phyloP scores from a whole-genome alignment of 1,140 invertebrate species.

The Bradynema listronoti region DNA sequence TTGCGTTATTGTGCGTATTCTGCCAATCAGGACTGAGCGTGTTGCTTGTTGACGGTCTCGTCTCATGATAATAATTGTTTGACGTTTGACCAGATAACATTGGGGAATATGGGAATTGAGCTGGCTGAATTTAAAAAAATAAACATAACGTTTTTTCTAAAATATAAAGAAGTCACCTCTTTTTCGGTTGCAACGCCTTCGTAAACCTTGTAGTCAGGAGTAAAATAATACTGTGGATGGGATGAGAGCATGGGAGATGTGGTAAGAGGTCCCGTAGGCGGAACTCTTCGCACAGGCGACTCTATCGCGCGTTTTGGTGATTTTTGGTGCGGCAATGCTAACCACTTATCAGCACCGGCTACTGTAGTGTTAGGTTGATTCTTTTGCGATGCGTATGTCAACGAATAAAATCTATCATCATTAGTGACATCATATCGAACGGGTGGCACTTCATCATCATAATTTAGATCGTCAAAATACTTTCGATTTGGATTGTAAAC shows the following conservation, averaged over 20 bases:
- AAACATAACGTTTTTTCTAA: neutral
- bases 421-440: too few relatives aligned
- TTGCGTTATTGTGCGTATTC: too few relatives aligned
- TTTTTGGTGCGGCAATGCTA: neutral
- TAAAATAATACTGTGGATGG: slow-evolving; percentile 7
- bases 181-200: neutral
- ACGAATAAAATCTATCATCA: too few relatives aligned
- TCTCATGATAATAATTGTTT: neutral
- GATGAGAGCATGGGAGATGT: neutral
- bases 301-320: neutral
- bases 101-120: neutral
- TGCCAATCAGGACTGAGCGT: too few relatives aligned
- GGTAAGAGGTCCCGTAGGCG: neutral
- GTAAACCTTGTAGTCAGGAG: neutral
- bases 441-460: too few relatives aligned
- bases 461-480: too few relatives aligned
- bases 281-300: neutral
- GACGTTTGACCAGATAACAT: neutral
- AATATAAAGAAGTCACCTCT: neutral
- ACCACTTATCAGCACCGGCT: too few relatives aligned
- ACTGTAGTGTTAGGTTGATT: too few relatives aligned
- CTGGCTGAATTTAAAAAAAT: neutral
- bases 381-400: too few relatives aligned
- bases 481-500: too few relatives aligned
- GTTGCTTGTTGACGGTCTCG: neutral